phyloP scores from a whole-genome alignment of 2,888 invertebrate genomes.

The Acanthacorydalis orientalis region DNA sequence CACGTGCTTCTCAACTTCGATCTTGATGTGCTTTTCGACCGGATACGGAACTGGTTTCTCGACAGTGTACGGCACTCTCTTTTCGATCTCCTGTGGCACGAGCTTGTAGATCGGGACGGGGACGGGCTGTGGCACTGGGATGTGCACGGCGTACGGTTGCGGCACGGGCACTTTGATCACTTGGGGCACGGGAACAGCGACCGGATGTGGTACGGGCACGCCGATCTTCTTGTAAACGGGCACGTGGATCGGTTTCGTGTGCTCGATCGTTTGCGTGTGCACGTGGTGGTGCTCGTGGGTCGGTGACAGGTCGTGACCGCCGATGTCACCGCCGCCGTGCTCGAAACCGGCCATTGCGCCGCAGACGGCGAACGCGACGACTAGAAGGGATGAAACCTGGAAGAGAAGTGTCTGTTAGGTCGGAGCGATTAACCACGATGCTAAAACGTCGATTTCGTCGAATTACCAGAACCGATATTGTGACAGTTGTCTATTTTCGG shows the following conservation, averaged over 20 bases:
- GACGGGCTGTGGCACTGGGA: slow-evolving; percentile 52
- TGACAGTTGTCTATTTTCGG: too few species aligned
- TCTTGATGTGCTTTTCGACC: slow-evolving; percentile 58
- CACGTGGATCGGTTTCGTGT: slow-evolving; percentile 50
- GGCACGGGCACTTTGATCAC: slow-evolving; percentile 55
- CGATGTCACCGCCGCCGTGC: slow-evolving; percentile 23
- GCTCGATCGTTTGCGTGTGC: slow-evolving; percentile 44
- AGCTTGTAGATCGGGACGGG: slow-evolving; percentile 56
- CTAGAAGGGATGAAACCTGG: slow-evolving; percentile 10
- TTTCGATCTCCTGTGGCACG: slow-evolving; percentile 54
- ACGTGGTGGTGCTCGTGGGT: slow-evolving; percentile 35
- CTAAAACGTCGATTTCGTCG: too few species aligned
- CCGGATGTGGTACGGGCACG: slow-evolving; percentile 55
- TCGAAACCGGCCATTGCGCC: slow-evolving; percentile 12
- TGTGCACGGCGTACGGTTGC: slow-evolving; percentile 57
- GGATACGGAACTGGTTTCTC: slow-evolving; percentile 55
- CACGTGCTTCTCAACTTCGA: slow-evolving; percentile 57
- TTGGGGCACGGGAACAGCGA: slow-evolving; percentile 52
- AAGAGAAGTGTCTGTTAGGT: too few species aligned
- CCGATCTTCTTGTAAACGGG: slow-evolving; percentile 56
- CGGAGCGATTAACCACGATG: too few species aligned
- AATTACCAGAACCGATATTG: too few species aligned
- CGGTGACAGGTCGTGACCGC: slow-evolving; percentile 30
- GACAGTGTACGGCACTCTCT: slow-evolving; percentile 55
- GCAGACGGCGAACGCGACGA: slow-evolving; percentile 17